phyloP scores from a whole-genome alignment of 2,797 vertebrate genomes.

The Lycodopsis pacificus region DNA sequence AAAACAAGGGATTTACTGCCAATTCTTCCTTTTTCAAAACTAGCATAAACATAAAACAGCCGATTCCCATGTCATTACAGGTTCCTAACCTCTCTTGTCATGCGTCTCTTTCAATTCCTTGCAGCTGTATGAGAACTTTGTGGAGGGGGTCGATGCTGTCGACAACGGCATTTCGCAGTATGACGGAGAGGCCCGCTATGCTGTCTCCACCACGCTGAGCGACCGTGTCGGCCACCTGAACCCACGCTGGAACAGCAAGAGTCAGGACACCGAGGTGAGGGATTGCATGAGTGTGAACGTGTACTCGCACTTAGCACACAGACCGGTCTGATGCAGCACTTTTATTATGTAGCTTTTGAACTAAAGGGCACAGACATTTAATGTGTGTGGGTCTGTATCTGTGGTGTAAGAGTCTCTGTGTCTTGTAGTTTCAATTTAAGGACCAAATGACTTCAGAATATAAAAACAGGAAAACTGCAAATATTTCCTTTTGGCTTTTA shows the following conservation, averaged over 20 bases:
- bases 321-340: not conserved
- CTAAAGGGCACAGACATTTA: not conserved
- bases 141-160: constrained; percentile 94
- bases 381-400: not conserved
- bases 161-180: constrained; percentile 94
- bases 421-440: constrained; percentile 3
- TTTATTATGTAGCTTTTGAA: not conserved
- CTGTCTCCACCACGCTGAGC: constrained; percentile 88
- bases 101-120: constrained; percentile 20
- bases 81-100: constrained; percentile 1
- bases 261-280: constrained; percentile 91
- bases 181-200: constrained; percentile 89
- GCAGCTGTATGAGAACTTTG: constrained; percentile 95
- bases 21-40: constrained; percentile 7
- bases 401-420: not conserved
- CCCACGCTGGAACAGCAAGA: constrained; percentile 92
- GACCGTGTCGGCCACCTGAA: constrained; percentile 90
- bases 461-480: not conserved
- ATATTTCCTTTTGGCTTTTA: not conserved
- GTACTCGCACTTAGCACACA: not conserved
- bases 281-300: not conserved
- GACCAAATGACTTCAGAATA: not conserved
- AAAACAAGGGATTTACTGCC: not conserved
- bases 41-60: not conserved
- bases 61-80: not conserved